Evolutionary conservation across 2,113 vertebrate species (phyloP).

Genomic region (Actenoides lindsayi): DNA sequence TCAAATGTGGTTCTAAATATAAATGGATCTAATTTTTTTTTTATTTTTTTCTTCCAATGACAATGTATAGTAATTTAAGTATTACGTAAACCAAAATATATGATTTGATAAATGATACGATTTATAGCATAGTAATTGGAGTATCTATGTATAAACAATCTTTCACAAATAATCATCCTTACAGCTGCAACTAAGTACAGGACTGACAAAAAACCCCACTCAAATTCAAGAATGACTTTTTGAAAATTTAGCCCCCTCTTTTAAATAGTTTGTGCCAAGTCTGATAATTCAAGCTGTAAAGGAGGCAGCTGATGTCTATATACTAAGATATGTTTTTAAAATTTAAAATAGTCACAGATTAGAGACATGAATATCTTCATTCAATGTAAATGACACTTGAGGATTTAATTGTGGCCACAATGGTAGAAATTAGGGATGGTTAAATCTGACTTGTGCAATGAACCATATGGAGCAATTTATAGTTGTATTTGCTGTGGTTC

Average conservation of each 20-base stretch:
- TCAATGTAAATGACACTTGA: not conserved
- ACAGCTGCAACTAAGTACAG: slow-evolving; percentile 16
- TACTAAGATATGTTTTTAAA: not conserved
- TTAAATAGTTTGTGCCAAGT: not conserved
- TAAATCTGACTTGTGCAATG: slow-evolving; percentile 9
- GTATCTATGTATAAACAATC: not conserved
- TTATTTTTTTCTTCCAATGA: not conserved
- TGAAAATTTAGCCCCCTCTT: not conserved
- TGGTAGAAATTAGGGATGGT: not conserved
- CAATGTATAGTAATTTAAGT: not conserved
- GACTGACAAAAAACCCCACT: not conserved
- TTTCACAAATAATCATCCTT: slow-evolving; percentile 22
- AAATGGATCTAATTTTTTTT: not conserved
- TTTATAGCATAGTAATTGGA: not conserved
- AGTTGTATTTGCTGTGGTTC: not conserved
- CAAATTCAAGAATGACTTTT: not conserved
- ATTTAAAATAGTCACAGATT: not conserved
- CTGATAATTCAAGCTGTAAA: not conserved
- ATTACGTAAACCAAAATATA: not conserved
- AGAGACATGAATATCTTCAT: not conserved
- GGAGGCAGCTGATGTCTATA: not conserved
- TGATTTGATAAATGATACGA: not conserved
- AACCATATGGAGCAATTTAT: slow-evolving; percentile 20
- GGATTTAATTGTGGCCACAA: not conserved
- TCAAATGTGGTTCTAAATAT: not conserved